Evolutionary conservation across 1,140 invertebrate genomes (phyloP).

Genomic region (Apis cerana): DNA sequence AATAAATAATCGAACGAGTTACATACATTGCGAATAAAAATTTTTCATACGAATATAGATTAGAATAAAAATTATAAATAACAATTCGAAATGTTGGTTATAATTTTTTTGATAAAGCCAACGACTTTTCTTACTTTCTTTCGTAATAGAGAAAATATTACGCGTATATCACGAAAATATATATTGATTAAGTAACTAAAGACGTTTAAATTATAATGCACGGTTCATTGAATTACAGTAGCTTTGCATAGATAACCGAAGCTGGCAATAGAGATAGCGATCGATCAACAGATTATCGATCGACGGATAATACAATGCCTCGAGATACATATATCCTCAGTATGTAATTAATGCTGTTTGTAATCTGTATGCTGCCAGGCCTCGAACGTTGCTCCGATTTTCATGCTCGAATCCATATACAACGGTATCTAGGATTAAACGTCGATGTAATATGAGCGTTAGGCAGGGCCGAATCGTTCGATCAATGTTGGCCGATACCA

Average conservation of each 20-base stretch:
- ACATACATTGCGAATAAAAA: too few relatives aligned
- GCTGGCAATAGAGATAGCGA: not conserved
- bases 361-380: not conserved
- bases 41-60: too few relatives aligned
- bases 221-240: not conserved
- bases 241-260: not conserved
- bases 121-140: too few relatives aligned
- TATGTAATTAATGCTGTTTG: not conserved
- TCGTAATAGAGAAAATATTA: too few relatives aligned
- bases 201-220: not conserved
- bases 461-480: slow-evolving; percentile 13
- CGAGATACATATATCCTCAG: not conserved
- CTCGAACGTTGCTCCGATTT: not conserved
- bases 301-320: not conserved
- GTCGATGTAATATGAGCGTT: slow-evolving; percentile 22
- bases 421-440: slow-evolving; percentile 22
- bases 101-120: too few relatives aligned
- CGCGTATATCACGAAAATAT: too few relatives aligned
- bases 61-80: too few relatives aligned
- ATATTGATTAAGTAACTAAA: not conserved
- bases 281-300: not conserved
- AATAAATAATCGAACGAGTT: too few relatives aligned
- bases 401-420: not conserved
- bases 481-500: slow-evolving; percentile 30
- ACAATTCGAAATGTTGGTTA: too few relatives aligned